Percentiles rank a stretch among this genome's conserved stretches.
Conservation (phyloP, 2,113 vertebrate genomes). For the Vidua macroura region DNA sequence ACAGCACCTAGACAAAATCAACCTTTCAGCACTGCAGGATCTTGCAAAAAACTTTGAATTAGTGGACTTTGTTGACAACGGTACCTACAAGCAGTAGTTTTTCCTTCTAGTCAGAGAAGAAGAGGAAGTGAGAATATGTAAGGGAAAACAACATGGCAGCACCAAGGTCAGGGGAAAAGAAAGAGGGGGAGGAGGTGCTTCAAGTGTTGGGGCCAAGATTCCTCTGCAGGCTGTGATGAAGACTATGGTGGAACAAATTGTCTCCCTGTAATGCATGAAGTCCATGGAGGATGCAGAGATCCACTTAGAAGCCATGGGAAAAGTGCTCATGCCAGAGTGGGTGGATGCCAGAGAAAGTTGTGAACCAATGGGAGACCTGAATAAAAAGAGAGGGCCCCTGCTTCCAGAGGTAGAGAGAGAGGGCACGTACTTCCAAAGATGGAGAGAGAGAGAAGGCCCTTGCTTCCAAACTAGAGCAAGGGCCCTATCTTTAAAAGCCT, state of each 20-base stretch:
- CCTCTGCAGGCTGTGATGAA: not conserved
- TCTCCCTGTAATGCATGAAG: not conserved
- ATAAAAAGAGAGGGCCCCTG: not conserved
- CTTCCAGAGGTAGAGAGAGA: not conserved
- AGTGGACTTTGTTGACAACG: not conserved
- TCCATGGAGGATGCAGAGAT: not conserved
- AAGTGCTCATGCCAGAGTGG: not conserved
- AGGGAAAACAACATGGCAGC: not conserved
- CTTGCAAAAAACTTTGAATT: not conserved
- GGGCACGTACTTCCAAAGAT: not conserved
- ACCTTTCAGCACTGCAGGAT: not conserved
- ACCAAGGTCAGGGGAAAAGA: not conserved
- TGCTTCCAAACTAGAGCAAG: not conserved
- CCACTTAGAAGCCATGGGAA: accelerated
- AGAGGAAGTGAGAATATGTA: not conserved
- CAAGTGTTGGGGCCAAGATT: not conserved
- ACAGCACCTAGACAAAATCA: not conserved
- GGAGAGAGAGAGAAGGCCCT: not conserved
- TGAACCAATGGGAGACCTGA: not conserved
- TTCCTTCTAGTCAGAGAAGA: not conserved
- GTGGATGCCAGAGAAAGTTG: not conserved
- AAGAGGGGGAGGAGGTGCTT: not conserved
- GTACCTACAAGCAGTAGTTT: not conserved
- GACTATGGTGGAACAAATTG: not conserved
- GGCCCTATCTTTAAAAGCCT: not conserved